These are phyloP conservation scores for Bombus affinis DNA, from an alignment of 1,140 invertebrate species.

Conservation along the genomic window DNA sequence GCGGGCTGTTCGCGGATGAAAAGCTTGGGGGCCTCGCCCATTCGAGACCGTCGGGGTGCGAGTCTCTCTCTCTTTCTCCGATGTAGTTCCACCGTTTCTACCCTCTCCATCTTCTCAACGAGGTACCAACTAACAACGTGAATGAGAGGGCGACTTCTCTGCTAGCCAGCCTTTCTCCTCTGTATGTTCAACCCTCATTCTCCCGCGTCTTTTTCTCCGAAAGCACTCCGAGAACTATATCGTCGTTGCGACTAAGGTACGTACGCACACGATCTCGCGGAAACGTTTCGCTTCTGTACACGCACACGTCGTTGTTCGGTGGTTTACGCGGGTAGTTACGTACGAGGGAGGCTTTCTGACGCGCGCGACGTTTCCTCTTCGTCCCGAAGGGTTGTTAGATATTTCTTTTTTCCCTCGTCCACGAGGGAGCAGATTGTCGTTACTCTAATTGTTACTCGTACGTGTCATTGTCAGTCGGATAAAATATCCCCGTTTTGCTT, in stretches of 20 bases:
- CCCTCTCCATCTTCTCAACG: conserved; percentile 47
- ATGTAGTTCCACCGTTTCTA: conserved; percentile 50
- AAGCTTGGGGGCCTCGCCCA: conserved; percentile 66
- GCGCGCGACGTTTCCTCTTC: conserved; percentile 63
- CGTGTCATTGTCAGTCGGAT: conserved; percentile 20
- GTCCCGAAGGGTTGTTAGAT: conserved; percentile 62
- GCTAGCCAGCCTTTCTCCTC: conserved; percentile 12
- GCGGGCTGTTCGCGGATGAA: conserved; percentile 64
- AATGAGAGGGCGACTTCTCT: conserved; percentile 50
- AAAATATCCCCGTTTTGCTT: conserved; percentile 44
- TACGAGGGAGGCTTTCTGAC: conserved; percentile 37
- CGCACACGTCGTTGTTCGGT: conserved; percentile 14
- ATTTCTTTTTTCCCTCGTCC: conserved; percentile 39
- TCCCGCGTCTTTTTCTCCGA: conserved; percentile 5
- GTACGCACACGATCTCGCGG: background rate
- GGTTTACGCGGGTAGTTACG: conserved; percentile 20
- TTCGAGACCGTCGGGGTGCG: conserved; percentile 50
- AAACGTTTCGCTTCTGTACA: background rate
- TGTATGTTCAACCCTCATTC: background rate
- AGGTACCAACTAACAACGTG: conserved; percentile 40
- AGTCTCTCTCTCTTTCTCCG: conserved; percentile 23
- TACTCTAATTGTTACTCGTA: conserved; percentile 75
- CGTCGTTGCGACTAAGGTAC: background rate
- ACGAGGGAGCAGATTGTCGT: conserved; percentile 57
- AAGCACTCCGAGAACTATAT: conserved; percentile 30